Base-by-base conservation (phyloP, 2,113 vertebrate genomes). In the Ceratotherium simum region DNA sequence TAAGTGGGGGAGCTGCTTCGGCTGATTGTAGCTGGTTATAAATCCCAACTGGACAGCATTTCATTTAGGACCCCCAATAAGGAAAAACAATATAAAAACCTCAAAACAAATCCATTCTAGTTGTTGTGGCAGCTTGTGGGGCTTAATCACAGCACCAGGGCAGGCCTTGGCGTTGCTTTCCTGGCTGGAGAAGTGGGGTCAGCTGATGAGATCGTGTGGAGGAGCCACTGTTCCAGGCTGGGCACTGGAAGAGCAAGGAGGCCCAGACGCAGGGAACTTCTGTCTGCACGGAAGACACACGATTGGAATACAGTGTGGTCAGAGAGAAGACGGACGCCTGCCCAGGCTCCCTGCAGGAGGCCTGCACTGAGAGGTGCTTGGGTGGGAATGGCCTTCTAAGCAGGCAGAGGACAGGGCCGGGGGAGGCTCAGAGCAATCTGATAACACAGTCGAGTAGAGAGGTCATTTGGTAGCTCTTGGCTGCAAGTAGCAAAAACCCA, bases 31-130 rank as follows among this genome's bases (percentile, higher is more conserved):
- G 36, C 33, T 48, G 16, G 39, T 33, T 36, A 33, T 6, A 36
- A 65, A 65, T 73, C 36, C 72, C 23, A 56, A 25, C 31, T n/a
- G 60, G 39, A 60, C 18, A 79, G 18, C n/a, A 60, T 46, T 87
- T 91, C 18, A 90, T 70, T 95, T 87, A 65, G 39, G 39, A 36
- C 46, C 48, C 48, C 54, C 31, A 75, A 84, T 20, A 73, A 91
- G 54, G 46, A 54, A 70, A 96, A 85, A 33, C 64, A 73, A 58
- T 42, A 17, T 6, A 39, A 29, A 54, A 39, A 17, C 48, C 58
- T 80, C 73, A 23, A 29, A 75, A 8, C 18, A 16, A 96, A 33
- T 29, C n/a, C 11, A 2, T 88, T 88, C 33, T 75, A 25, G 58
- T 25, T 64, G 48, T 18, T 7, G 10, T 31, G n/a, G 46, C 65